Percentiles rank a stretch among this genome's conserved stretches.
phyloP scores from a whole-genome alignment of 1,140 invertebrate genomes.

The Hestina assimilis region DNA sequence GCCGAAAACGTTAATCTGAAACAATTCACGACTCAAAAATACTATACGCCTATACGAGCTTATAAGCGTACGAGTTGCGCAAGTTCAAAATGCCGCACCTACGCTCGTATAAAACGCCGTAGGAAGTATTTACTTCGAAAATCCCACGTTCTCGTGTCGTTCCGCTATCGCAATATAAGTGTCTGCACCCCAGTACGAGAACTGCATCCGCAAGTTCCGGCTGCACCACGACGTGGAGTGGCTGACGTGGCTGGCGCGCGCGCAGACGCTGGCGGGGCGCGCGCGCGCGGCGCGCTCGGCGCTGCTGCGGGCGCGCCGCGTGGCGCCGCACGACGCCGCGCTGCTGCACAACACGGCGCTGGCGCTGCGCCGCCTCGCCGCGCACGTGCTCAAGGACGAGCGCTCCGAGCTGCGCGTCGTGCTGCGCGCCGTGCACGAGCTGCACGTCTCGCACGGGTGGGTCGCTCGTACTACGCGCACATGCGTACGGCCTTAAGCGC shows the following conservation, averaged over 20 bases:
- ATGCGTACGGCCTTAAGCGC: constrained; percentile 80
- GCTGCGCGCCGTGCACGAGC: constrained; percentile 94
- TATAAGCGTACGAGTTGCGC: no score
- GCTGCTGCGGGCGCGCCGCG: constrained; percentile 92
- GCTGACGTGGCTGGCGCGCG: constrained; percentile 95
- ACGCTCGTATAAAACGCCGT: no score
- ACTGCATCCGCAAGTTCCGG: constrained; percentile 98
- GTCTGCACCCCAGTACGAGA: constrained; percentile 90
- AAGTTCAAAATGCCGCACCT: no score
- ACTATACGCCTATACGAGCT: no score
- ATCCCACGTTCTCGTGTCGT: no score
- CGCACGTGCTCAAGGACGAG: constrained; percentile 95
- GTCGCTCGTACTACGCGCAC: constrained; percentile 86
- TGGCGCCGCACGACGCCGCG: constrained; percentile 95
- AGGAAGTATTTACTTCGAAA: no score
- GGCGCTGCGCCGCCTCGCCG: constrained; percentile 94
- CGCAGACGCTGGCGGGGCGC: constrained; percentile 95
- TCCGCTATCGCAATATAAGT: neutral
- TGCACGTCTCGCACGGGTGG: constrained; percentile 94
- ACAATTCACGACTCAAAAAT: no score
- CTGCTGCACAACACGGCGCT: constrained; percentile 98
- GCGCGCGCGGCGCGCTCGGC: constrained; percentile 92
- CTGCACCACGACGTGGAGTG: constrained; percentile 97
- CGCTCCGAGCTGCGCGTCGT: constrained; percentile 94
- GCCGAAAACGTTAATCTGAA: no score